phyloP scores from a whole-genome alignment of 2,797 vertebrate genomes.

The Chlorospingus flavigularis region DNA sequence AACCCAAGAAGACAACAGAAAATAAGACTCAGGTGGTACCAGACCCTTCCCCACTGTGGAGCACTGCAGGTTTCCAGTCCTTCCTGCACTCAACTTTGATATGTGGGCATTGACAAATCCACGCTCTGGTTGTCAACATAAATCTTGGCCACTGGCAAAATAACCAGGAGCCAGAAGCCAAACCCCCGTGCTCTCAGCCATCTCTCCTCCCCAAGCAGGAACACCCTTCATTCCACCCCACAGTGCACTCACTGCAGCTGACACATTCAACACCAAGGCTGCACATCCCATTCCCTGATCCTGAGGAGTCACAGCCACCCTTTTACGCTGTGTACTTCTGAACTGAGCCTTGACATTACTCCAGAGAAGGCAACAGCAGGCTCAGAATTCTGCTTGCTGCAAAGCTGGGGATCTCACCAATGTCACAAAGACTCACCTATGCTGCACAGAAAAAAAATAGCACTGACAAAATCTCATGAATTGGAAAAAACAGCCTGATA shows the following conservation, averaged over 20 bases:
- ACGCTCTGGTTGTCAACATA: neutral
- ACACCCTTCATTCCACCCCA: neutral
- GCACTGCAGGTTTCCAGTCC: neutral
- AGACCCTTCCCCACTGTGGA: fast-evolving
- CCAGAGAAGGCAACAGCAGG: neutral
- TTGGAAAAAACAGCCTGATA: neutral
- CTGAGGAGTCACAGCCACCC: neutral
- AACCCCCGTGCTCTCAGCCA: neutral
- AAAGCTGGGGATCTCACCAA: neutral
- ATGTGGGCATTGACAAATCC: neutral
- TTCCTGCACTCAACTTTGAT: neutral
- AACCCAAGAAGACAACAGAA: neutral
- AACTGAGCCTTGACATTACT: neutral
- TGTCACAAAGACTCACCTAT: neutral
- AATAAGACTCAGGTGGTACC: neutral
- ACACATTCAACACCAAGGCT: neutral
- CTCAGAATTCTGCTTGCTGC: neutral
- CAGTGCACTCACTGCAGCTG: neutral
- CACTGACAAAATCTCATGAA: neutral
- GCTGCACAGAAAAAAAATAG: neutral
- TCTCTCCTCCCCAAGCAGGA: neutral
- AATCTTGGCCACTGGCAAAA: neutral
- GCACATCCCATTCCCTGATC: neutral
- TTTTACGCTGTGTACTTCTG: neutral
- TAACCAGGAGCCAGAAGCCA: neutral